Evolutionary conservation across 2,888 invertebrate genomes (phyloP).

Genomic region (Lochmaea crataegi): DNA sequence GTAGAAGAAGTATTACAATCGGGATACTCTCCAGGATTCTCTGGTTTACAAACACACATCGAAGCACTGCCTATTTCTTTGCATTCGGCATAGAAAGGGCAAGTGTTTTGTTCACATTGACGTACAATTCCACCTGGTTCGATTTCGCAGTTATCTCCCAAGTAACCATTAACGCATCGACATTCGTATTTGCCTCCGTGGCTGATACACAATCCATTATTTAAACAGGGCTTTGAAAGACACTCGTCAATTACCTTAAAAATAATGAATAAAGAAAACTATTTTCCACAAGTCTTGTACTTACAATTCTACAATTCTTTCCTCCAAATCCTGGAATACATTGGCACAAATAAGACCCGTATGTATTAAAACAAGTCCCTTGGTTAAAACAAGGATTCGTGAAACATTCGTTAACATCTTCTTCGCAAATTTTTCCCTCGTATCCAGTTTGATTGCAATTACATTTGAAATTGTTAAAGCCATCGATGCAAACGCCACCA

Average conservation of each 20-base stretch:
- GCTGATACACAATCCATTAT: constrained; percentile 73
- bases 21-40: constrained; percentile 68
- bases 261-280: background rate
- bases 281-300: constrained; percentile 41
- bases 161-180: constrained; percentile 68
- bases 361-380: constrained; percentile 85
- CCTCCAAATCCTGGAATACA: constrained; percentile 85
- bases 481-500: constrained; percentile 75
- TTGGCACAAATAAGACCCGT: constrained; percentile 83
- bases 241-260: constrained; percentile 69
- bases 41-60: constrained; percentile 75
- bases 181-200: constrained; percentile 69
- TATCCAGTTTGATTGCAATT: constrained; percentile 83
- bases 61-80: constrained; percentile 62
- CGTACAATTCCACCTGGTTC: constrained; percentile 64
- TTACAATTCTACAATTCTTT: constrained; percentile 78
- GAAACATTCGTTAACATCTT: constrained; percentile 84
- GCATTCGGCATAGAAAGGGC: constrained; percentile 78
- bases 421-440: constrained; percentile 77
- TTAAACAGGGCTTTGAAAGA: constrained; percentile 71
- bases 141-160: constrained; percentile 68
- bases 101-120: constrained; percentile 68
- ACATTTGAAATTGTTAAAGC: constrained; percentile 80
- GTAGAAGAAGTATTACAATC: constrained; percentile 66
- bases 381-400: constrained; percentile 78